These are phyloP conservation scores for Actinostola sp. DNA, from an alignment of 92 coral and sea anemone genomes.

Conservation along the genomic window DNA sequence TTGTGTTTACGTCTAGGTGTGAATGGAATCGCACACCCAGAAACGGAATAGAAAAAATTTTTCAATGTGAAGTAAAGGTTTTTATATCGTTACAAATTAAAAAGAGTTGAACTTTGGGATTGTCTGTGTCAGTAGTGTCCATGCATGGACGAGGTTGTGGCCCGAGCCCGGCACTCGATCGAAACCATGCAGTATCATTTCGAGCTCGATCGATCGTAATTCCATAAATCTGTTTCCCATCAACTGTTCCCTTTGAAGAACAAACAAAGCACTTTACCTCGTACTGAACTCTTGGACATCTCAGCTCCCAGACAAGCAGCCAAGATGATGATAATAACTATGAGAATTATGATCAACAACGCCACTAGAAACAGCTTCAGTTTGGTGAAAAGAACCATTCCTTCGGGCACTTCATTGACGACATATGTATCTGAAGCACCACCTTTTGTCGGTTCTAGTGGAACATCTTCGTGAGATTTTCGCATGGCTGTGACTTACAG, in stretches of 20 bases:
- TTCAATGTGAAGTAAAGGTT: too few relatives aligned
- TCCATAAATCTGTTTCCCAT: too few relatives aligned
- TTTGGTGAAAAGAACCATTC: slow-evolving; percentile 8
- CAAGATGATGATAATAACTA: background rate
- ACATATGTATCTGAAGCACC: slow-evolving; percentile 4
- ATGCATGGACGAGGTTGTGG: too few relatives aligned
- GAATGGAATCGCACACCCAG: too few relatives aligned
- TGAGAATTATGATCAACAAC: background rate
- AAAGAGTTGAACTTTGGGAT: too few relatives aligned
- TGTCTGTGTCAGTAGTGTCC: too few relatives aligned
- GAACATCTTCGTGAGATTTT: slow-evolving; percentile 16
- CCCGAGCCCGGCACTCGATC: too few relatives aligned
- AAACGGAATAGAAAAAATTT: too few relatives aligned
- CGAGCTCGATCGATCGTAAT: too few relatives aligned
- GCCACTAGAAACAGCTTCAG: background rate
- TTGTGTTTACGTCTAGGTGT: too few relatives aligned
- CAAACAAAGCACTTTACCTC: background rate
- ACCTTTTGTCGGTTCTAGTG: slow-evolving; percentile 1
- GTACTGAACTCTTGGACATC: background rate
- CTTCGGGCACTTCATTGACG: slow-evolving; percentile 11
- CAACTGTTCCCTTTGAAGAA: background rate
- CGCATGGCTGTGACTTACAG: background rate
- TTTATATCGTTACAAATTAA: too few relatives aligned
- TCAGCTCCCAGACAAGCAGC: slow-evolving; percentile 4
- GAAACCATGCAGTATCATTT: too few relatives aligned